Evolutionary conservation across 2,888 invertebrate genomes (phyloP), one percentile per base, ranked within the genome.

Genomic region (Caenorhabditis macrosperma): DNA sequence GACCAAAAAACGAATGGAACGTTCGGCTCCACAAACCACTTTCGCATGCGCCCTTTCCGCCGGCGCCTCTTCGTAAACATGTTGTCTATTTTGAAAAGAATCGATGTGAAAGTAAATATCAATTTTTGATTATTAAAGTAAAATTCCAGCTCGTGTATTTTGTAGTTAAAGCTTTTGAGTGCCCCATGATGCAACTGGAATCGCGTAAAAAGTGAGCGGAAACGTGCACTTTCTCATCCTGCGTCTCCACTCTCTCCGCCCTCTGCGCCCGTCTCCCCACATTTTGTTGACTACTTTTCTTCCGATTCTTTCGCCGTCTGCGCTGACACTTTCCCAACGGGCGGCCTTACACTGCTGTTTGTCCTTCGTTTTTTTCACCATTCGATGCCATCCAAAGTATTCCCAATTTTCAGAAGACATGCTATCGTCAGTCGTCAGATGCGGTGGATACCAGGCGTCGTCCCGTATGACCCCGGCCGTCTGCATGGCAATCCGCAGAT

Each of bases 391-490:
- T 12, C n/a, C 20, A 26, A 33, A 48, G 24, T 15, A n/a, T 41
- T 64, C 46, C 20, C 30, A 44, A 64, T 50, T 69, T 59, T 57
- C 50, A 52, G 63, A 46, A 33, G 54, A 33, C 55, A 64, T 67
- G 75, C 35, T 67, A n/a, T 66, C 74, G 17, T 66, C 66, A 20
- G 66, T 50, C 10, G 48, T 67, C 22, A 44, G 66, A 61, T 61
- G 52, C 46, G 74, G 74, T 20, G 52, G 50, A n/a, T 60, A 52
- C 4, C 63, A 64, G 20, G 55, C 55, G 22, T 44, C 67, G 52
- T 75, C 67, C 26, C 52, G 59, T 41, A 74, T 74, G 74, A 74
- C 74, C 17, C 75, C 75, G 10, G 52, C 60, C 7, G 66, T 75
- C 38, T 67, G 38, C 35, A 66, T 67, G 75, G 41, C 75, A 5